Evolutionary conservation across 2,113 vertebrate genomes (phyloP), one percentile per base, ranked within the genome.

Genomic region (Muntiacus reevesi): DNA sequence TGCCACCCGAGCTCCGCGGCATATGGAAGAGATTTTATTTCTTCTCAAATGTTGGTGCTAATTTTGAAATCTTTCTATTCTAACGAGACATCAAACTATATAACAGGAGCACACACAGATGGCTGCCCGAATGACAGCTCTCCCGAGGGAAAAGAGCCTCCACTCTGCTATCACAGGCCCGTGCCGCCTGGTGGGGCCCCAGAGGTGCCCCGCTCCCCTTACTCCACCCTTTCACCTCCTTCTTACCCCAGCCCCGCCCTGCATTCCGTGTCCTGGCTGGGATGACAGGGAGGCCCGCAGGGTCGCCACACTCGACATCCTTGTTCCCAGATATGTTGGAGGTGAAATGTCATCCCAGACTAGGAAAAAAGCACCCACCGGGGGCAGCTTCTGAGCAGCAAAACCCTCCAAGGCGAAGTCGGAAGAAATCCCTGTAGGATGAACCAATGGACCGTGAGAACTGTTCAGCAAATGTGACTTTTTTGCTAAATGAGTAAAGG

Each of bases 31-130:
- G 55, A 96, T 81, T 96, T 88, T 62, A 93, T 92, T 97, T 96
- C 90, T 92, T 89, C 97, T 92, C 92, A 89, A 92, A 95, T 92
- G 89, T 88, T 94, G 92, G 86, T 97, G 96, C 97, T 96, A 95
- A 97, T 96, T 97, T 98, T 98, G 94, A 97, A 96, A 96, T 87
- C 92, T 87, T 82, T 84, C 90, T 94, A 76, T 92, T 94, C 71
- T 90, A 84, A 94, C 36, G 74, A 97, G 97, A 95, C 71, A 55
- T 92, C 85, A 89, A 90, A 94, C 79, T 96, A 15, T 33, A 89
- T 89, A 92, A 85, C 14, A 91, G 36, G 54, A 96, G 83, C 74
- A 90, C 59, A 90, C 85, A 92, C 87, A 93, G 95, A 96, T 87
- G 86, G 96, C 60, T 91, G 50, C 91, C 83, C 87, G 52, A 91